Evolutionary conservation across 2,113 vertebrate species (phyloP).

Genomic region (Leucosticte australis): DNA sequence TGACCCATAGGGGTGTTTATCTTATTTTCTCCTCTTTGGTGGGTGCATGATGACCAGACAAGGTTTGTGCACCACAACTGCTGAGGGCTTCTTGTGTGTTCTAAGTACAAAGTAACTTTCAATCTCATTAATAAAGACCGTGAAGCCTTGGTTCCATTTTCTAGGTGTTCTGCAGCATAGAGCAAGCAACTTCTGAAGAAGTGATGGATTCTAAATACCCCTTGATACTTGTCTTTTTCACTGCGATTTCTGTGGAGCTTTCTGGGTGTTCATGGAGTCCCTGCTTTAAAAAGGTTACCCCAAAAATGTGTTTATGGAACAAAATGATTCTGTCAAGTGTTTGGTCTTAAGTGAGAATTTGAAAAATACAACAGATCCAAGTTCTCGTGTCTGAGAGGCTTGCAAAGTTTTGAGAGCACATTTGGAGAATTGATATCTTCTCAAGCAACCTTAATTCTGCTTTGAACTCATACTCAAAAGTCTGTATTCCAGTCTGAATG

Average conservation of each 20-base stretch:
- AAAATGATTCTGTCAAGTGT: not conserved
- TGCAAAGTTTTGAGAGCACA: not conserved
- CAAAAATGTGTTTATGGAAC: not conserved
- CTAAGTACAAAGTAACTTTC: not conserved
- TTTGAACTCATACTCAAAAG: not conserved
- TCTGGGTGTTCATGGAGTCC: not conserved
- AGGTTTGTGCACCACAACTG: not conserved
- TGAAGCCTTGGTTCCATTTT: not conserved
- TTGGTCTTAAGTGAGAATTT: not conserved
- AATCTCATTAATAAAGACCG: not conserved
- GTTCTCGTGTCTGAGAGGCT: not conserved
- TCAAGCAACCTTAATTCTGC: not conserved
- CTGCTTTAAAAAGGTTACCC: not conserved
- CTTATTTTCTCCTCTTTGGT: not conserved
- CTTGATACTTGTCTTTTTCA: not conserved
- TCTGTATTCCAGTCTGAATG: not conserved
- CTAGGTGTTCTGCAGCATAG: not conserved
- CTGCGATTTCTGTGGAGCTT: not conserved
- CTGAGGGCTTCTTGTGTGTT: not conserved
- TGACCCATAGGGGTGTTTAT: not conserved
- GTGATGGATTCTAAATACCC: not conserved
- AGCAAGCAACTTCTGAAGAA: not conserved
- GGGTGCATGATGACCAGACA: not conserved
- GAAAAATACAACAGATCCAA: not conserved
- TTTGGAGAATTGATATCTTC: not conserved